Evolutionary conservation across 2,797 vertebrate genomes (phyloP), one percentile per base, ranked within the genome.

Genomic region (Rachycentron canadum): DNA sequence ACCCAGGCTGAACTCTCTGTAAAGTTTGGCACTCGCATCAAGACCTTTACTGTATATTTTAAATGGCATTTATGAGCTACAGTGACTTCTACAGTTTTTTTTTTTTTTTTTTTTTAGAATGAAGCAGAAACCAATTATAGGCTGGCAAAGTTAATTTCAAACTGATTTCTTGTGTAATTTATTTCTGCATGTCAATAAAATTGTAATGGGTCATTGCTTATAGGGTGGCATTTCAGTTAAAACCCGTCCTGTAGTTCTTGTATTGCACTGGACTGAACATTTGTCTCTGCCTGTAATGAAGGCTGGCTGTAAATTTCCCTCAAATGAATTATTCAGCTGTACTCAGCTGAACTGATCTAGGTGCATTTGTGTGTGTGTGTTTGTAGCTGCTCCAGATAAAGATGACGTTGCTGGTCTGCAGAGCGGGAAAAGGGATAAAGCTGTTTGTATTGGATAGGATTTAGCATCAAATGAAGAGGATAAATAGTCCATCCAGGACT

Each of bases 391-490:
- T 86, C 71, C 82, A 76, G 73, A 81, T 85, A 79, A 81, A 88
- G 77, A 87, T 80, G 81, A 75, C 28, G 45, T 85, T 76, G 57
- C 67, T 88, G 82, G 76, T 83, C 84, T 82, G 80, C 75, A 80
- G 70, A 89, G 78, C n/a, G 52, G 75, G 65, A 78, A 85, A 84
- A 79, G 67, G 86, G 85, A 93, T 91, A 81, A 88, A 89, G 76
- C 88, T 79, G 79, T 92, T 92, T 92, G 87, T 88, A 85, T 85
- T 91, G 85, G 84, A 81, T 75, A 58, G 89, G 88, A 93, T 94
- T 94, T 90, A 86, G 76, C 74, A 4, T 82, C 77, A 85, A 86
- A 91, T 88, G 77, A 85, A 80, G 77, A 84, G 85, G 83, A 91
- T 91, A 86, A 92, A 87, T 76, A 66, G 76, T 83, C 73, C 76